Evolutionary conservation across 2,113 vertebrate species (phyloP), one percentile per base, ranked within the genome.

Genomic region (Cyprinodon tularosa): DNA sequence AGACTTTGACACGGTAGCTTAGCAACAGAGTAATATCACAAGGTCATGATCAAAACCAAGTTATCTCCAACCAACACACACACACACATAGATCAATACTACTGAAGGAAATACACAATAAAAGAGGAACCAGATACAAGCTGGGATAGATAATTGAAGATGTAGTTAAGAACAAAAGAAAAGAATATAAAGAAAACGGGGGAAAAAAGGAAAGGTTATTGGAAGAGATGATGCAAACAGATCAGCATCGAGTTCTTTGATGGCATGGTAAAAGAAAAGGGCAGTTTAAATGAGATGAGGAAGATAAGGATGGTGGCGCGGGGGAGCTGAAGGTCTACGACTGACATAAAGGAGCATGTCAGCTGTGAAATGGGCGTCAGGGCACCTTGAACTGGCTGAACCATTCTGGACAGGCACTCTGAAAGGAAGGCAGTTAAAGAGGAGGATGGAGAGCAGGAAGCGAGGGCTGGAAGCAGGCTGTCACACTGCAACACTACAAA

Each of bases 291-390:
- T 78, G 45, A 80, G 70, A 66, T 66, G 68, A 72, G 48, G 83
- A 63, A 47, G 74, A 76, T 59, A 15, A 29, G 39, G 57, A 67
- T 10, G 39, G 15, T 15, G 48, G 42, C 62, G 72, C 61, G 37
- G 77, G 40, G 50, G 39, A 53, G 77, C 76, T 42, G 62, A 71
- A 73, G 78, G 77, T 84, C 79, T 66, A 75, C 37, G 68, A 80
- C 71, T 88, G 77, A 84, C 80, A 90, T 90, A 89, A 91, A 92
- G 81, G 89, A 92, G 78, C 74, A 84, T 89, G 88, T 90, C 89
- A 91, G 76, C 90, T 92, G 89, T 90, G 84, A 93, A 93, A 92
- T 88, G 85, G 85, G 77, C 84, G 89, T 87, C 83, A 85, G 82
- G 86, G 80, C 87, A 89, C 90, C 80, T 90, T 93, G 90, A 91